A percentile compares a stretch with the other conserved stretches of the same genome.
These are phyloP conservation scores for Itoplectis maculator DNA, from an alignment of 2,888 invertebrate genomes.

Conservation along the genomic window DNA sequence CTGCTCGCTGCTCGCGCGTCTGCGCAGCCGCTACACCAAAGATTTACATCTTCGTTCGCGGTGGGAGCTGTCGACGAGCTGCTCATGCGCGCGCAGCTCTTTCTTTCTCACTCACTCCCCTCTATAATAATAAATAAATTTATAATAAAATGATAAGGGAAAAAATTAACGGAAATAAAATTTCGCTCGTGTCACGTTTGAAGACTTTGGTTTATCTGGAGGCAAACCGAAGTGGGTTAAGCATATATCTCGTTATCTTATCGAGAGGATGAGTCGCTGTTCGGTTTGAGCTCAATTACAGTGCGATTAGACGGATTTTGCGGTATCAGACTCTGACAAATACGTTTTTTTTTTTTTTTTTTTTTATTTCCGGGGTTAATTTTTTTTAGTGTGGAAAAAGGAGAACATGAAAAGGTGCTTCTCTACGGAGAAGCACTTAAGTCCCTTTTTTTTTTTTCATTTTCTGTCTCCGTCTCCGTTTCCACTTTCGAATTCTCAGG, in stretches of 20 bases:
- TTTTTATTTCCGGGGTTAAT: not conserved
- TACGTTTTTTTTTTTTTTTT: not conserved
- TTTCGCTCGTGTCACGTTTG: not conserved
- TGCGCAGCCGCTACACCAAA: slow-evolving; percentile 61
- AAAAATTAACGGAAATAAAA: not conserved
- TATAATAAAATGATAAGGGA: not conserved
- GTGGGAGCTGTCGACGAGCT: slow-evolving; percentile 74
- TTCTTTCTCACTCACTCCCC: not conserved
- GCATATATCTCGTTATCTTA: slow-evolving; percentile 53
- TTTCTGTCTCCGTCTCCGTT: slow-evolving; percentile 1
- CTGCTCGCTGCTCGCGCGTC: no score
- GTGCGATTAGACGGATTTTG: slow-evolving; percentile 29
- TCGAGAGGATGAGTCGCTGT: slow-evolving; percentile 18
- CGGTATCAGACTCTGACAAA: not conserved
- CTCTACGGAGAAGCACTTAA: slow-evolving; percentile 31
- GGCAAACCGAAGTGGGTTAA: slow-evolving; percentile 46
- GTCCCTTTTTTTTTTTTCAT: slow-evolving; percentile 15
- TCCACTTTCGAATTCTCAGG: slow-evolving; percentile 51
- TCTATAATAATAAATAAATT: not conserved
- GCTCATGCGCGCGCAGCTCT: slow-evolving; percentile 56
- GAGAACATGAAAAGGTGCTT: not conserved
- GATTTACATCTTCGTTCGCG: slow-evolving; percentile 81
- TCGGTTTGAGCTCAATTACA: slow-evolving; percentile 25
- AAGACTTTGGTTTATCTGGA: slow-evolving; percentile 18
- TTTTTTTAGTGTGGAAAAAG: slow-evolving; percentile 14